phyloP scores from a whole-genome alignment of 2,797 vertebrate genomes.

The Leptodactylus fallax region DNA sequence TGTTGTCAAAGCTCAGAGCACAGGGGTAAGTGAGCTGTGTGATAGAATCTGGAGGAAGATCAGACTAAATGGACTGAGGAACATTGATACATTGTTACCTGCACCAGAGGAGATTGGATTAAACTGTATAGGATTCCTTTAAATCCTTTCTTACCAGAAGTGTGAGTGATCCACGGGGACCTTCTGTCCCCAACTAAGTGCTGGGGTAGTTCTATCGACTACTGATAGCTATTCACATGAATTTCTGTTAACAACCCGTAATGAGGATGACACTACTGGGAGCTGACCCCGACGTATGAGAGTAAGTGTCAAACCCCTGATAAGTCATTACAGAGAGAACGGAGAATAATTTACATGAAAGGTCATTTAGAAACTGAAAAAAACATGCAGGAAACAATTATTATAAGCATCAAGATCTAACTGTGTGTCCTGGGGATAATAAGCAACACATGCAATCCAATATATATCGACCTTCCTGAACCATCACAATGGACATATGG shows the following conservation, averaged over 20 bases:
- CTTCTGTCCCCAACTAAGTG: neutral
- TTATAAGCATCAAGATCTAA: neutral
- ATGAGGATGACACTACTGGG: neutral
- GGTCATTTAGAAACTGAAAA: neutral
- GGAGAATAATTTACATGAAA: neutral
- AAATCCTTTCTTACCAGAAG: neutral
- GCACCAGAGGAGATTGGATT: neutral
- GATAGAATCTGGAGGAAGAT: slow-evolving; percentile 53
- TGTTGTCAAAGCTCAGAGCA: slow-evolving; percentile 21
- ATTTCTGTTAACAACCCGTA: neutral
- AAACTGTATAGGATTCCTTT: neutral
- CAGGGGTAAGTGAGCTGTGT: slow-evolving; percentile 49
- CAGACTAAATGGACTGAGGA: slow-evolving; percentile 53
- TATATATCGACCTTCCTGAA: no score
- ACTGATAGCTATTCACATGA: neutral
- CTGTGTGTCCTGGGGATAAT: no score
- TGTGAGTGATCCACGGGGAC: neutral
- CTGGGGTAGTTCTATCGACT: neutral
- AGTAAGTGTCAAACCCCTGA: neutral
- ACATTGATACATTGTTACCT: slow-evolving; percentile 57
- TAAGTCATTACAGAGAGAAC: neutral
- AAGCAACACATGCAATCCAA: neutral
- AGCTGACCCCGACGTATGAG: no score
- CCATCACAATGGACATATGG: no score
- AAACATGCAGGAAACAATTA: neutral